phyloP scores from a whole-genome alignment of 2,113 vertebrate genomes.

The Eulemur rufifrons region DNA sequence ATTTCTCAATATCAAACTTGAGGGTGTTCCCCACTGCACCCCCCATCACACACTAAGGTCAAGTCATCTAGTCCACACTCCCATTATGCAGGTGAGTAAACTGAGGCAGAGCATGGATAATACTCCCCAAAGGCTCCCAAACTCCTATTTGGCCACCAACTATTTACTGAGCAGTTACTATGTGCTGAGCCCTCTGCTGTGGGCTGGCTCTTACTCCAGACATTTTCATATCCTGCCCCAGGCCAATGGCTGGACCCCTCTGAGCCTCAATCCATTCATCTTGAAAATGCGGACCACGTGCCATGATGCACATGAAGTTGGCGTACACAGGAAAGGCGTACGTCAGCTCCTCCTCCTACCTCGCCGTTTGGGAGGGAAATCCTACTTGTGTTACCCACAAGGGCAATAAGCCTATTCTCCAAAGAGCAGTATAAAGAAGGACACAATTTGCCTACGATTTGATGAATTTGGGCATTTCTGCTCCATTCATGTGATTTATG shows the following conservation, averaged over 20 bases:
- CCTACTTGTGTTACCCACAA: background rate
- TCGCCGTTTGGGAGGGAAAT: fast-evolving
- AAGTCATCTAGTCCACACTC: background rate
- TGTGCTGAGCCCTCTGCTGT: background rate
- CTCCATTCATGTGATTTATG: background rate
- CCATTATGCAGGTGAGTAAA: background rate
- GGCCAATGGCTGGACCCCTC: background rate
- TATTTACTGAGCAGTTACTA: background rate
- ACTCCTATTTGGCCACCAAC: no score
- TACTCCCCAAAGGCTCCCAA: background rate
- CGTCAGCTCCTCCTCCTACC: no score
- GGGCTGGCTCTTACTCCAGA: background rate
- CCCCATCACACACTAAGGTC: background rate
- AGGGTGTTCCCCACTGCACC: no score
- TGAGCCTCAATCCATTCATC: background rate
- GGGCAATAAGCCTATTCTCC: background rate
- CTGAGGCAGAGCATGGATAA: background rate
- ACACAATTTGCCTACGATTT: background rate
- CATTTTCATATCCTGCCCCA: background rate
- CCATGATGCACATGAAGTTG: background rate
- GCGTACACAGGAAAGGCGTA: background rate
- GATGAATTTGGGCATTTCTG: background rate
- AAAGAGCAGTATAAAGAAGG: background rate
- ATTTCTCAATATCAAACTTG: background rate
- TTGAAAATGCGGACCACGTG: background rate